phyloP scores from a whole-genome alignment of 2,113 vertebrate genomes.

The Fregata magnificens region DNA sequence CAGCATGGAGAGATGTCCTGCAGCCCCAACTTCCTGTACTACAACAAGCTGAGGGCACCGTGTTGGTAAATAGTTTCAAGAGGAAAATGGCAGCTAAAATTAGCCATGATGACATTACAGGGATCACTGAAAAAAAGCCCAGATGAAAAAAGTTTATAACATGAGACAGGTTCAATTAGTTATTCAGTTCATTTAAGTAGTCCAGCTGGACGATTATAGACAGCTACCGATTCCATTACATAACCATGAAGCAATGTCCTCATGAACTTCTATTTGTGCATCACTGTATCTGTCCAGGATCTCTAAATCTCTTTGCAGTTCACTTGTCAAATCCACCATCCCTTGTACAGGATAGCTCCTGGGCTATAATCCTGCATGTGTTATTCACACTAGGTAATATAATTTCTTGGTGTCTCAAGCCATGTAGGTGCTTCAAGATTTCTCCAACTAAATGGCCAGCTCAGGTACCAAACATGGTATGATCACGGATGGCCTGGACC shows the following conservation, averaged over 20 bases:
- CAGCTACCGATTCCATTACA: slow-evolving; percentile 11
- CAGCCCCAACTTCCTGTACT: neutral
- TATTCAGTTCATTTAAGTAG: slow-evolving; percentile 43
- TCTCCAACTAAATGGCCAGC: accelerated
- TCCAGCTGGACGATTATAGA: slow-evolving; percentile 28
- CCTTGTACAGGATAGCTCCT: neutral
- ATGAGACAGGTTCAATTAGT: slow-evolving; percentile 30
- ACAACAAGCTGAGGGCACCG: neutral
- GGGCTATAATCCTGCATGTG: neutral
- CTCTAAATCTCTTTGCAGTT: neutral
- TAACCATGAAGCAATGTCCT: slow-evolving; percentile 46
- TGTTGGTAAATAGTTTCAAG: slow-evolving; percentile 34
- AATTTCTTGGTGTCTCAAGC: neutral
- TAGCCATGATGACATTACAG: neutral
- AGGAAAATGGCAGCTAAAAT: slow-evolving; percentile 39
- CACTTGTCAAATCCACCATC: neutral
- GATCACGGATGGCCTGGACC: neutral
- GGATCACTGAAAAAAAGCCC: neutral
- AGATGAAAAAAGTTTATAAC: slow-evolving; percentile 12
- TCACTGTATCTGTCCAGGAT: neutral
- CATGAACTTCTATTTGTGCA: slow-evolving; percentile 40
- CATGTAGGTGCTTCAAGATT: neutral
- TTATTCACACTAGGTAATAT: neutral
- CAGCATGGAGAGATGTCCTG: neutral
- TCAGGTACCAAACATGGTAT: accelerated